These are phyloP conservation scores for Dexiosoma caninum DNA, from an alignment of 2,888 invertebrate genomes.

Conservation along the genomic window DNA sequence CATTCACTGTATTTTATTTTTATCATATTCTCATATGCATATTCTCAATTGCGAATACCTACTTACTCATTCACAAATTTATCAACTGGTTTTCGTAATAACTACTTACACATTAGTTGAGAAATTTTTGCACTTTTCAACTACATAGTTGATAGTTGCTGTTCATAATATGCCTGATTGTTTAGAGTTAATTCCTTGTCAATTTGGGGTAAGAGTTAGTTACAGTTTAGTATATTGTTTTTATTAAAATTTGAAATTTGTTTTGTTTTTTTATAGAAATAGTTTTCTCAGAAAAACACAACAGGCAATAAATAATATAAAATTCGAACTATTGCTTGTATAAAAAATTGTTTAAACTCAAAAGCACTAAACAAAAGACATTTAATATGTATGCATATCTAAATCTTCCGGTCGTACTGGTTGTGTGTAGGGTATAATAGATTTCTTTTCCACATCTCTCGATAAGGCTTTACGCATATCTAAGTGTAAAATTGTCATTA, in stretches of 20 bases:
- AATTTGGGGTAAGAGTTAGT: slow-evolving; percentile 36
- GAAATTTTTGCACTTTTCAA: too few species aligned
- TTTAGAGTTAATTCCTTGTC: too few species aligned
- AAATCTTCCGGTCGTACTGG: slow-evolving; percentile 91
- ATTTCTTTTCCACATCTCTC: slow-evolving; percentile 92
- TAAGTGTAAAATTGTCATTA: slow-evolving; percentile 79
- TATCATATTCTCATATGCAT: too few species aligned
- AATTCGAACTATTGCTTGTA: slow-evolving; percentile 26
- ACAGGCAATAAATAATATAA: slow-evolving; percentile 31
- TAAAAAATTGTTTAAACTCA: slow-evolving; percentile 21
- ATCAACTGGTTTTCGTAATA: too few species aligned
- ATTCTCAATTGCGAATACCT: too few species aligned
- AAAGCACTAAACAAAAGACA: slow-evolving; percentile 41
- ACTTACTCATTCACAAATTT: too few species aligned
- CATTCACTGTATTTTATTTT: too few species aligned
- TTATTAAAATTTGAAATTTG: slow-evolving; percentile 32
- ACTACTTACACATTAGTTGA: too few species aligned
- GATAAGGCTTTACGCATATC: slow-evolving; percentile 99
- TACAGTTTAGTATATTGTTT: slow-evolving; percentile 6
- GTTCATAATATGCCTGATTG: too few species aligned
- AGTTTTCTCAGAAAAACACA: not conserved
- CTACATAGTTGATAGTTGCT: too few species aligned
- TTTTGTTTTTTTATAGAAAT: slow-evolving; percentile 24
- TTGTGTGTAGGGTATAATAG: slow-evolving; percentile 94
- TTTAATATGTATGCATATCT: slow-evolving; percentile 64